Conservation (phyloP, 2,113 vertebrate genomes). For the Athene noctua region DNA sequence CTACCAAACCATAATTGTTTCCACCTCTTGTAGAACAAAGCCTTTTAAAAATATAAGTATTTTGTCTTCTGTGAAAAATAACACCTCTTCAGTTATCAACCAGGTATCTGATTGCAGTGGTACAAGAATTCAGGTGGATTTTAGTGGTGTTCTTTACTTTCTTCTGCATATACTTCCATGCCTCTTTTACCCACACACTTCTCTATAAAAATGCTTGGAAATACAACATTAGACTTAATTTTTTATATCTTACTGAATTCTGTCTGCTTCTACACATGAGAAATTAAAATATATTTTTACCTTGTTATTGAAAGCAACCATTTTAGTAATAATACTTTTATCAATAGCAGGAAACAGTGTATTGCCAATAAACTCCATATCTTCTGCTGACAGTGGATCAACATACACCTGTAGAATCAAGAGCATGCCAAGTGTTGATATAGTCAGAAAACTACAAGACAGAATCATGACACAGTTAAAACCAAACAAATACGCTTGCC, state of each 20-base stretch:
- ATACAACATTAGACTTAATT: neutral
- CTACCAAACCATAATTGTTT: neutral
- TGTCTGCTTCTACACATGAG: neutral
- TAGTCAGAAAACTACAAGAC: neutral
- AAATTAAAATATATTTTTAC: conserved; percentile 63
- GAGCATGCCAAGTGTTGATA: neutral
- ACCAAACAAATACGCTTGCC: conserved; percentile 69
- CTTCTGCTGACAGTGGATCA: conserved; percentile 88
- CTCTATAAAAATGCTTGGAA: neutral
- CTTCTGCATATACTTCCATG: neutral
- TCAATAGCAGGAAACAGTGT: conserved; percentile 89
- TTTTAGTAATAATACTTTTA: conserved; percentile 83
- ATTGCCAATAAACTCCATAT: conserved; percentile 92
- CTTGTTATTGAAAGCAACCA: conserved; percentile 94
- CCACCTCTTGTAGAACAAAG: neutral
- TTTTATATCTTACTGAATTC: neutral
- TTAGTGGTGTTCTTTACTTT: neutral
- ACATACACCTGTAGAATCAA: conserved; percentile 86
- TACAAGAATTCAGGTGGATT: neutral
- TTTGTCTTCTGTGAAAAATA: neutral
- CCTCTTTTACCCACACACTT: neutral
- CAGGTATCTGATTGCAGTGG: neutral
- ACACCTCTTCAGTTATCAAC: neutral
- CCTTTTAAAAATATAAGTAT: accelerated
- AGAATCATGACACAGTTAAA: neutral